A percentile compares a stretch with the other conserved stretches of the same genome.
Conservation (phyloP, 1,140 invertebrate genomes). For the Panagrolaimus sp. region DNA sequence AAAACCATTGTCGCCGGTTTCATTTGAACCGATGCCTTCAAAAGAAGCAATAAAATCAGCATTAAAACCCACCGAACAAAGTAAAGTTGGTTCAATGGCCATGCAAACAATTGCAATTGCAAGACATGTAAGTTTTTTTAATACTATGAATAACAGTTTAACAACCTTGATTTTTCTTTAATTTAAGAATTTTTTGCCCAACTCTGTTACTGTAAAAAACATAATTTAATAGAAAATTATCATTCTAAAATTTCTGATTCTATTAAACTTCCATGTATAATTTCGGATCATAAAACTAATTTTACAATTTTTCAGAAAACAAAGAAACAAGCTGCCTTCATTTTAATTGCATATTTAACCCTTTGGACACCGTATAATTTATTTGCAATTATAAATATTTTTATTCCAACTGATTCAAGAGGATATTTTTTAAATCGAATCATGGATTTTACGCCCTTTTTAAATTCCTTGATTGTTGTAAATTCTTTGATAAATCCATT, state of each 20-base stretch:
- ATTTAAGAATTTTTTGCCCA: too few species aligned
- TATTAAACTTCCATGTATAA: too few species aligned
- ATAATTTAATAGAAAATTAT: too few species aligned
- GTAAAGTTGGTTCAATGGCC: slow-evolving; percentile 44
- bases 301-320: slow-evolving; percentile 46
- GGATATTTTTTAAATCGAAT: slow-evolving; percentile 43
- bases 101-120: slow-evolving; percentile 47
- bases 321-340: slow-evolving; percentile 52
- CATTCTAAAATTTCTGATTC: too few species aligned
- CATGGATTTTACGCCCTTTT: slow-evolving; percentile 49
- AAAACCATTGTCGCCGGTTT: not conserved
- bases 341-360: slow-evolving; percentile 51
- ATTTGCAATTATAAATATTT: slow-evolving; percentile 49
- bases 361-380: slow-evolving; percentile 57
- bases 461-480: slow-evolving; percentile 51
- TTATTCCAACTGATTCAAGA: slow-evolving; percentile 29
- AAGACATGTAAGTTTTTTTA: slow-evolving; percentile 36
- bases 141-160: too few species aligned
- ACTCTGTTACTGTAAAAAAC: too few species aligned
- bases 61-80: too few species aligned
- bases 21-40: not conserved
- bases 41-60: too few species aligned
- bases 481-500: slow-evolving; percentile 54
- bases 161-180: too few species aligned
- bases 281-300: too few species aligned